Evolutionary conservation across 2,797 vertebrate genomes (phyloP).

Genomic region (Megaceryle alcyon): DNA sequence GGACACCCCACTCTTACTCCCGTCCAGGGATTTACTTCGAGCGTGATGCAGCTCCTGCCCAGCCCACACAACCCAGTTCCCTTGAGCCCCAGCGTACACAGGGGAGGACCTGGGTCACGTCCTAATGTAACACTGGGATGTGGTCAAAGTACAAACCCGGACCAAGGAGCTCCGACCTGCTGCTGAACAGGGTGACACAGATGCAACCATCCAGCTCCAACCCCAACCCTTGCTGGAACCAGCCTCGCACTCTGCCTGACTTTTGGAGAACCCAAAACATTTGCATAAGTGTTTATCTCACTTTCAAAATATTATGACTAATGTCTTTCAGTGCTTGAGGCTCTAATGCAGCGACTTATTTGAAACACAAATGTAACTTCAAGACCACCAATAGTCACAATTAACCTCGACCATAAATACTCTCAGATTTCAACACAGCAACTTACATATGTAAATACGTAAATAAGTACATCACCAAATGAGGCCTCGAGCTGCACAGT

Average conservation of each 20-base stretch:
- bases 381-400: slow-evolving; percentile 40
- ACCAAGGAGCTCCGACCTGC: not conserved
- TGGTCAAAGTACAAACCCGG: not conserved
- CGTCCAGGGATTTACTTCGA: not conserved
- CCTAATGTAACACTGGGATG: accelerated
- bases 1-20: not conserved
- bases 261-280: slow-evolving; percentile 17
- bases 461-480: slow-evolving; percentile 29
- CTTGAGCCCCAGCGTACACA: not conserved
- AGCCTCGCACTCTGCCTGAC: not conserved
- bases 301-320: slow-evolving; percentile 65
- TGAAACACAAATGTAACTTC: not conserved
- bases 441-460: not conserved
- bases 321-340: slow-evolving; percentile 12
- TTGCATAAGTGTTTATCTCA: slow-evolving; percentile 43
- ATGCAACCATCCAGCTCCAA: not conserved
- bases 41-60: not conserved
- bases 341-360: slow-evolving; percentile 7
- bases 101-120: not conserved
- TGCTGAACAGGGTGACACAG: not conserved
- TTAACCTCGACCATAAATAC: not conserved
- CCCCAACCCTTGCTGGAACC: not conserved
- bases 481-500: not conserved
- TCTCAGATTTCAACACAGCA: not conserved
- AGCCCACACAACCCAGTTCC: not conserved